phyloP scores from a whole-genome alignment of 2,113 vertebrate genomes.

The Phasianus colchicus region DNA sequence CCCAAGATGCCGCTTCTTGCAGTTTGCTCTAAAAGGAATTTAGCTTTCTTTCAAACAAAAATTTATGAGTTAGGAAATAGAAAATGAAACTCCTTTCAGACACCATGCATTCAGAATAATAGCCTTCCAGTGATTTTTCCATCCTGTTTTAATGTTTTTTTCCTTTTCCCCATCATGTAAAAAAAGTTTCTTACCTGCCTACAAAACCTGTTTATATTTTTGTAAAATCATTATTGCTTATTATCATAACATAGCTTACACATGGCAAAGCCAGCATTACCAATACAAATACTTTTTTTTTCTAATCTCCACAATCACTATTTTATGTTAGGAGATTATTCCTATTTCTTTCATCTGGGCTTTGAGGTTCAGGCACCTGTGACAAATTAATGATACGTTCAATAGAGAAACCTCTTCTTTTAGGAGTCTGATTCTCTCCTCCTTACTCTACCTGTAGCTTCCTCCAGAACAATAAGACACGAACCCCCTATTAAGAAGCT shows the following conservation, averaged over 20 bases:
- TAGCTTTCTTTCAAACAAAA: conserved; percentile 18
- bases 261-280: neutral
- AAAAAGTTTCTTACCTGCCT: neutral
- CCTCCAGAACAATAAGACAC: neutral
- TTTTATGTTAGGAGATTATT: neutral
- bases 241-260: neutral
- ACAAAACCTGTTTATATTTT: neutral
- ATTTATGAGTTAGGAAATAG: neutral
- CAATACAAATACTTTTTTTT: neutral
- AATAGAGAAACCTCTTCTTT: neutral
- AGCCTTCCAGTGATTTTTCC: neutral
- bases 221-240: neutral
- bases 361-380: neutral
- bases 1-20: neutral
- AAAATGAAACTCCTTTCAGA: neutral
- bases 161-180: neutral
- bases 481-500: neutral
- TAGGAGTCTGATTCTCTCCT: neutral
- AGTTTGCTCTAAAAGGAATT: neutral
- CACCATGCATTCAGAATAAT: neutral
- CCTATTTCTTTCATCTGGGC: neutral
- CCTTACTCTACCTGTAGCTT: neutral
- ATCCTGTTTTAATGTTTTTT: neutral
- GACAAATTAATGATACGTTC: neutral
- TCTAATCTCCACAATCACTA: accelerated